Evolutionary conservation across 2,113 vertebrate species (phyloP).

Genomic region (Argyrosomus japonicus): DNA sequence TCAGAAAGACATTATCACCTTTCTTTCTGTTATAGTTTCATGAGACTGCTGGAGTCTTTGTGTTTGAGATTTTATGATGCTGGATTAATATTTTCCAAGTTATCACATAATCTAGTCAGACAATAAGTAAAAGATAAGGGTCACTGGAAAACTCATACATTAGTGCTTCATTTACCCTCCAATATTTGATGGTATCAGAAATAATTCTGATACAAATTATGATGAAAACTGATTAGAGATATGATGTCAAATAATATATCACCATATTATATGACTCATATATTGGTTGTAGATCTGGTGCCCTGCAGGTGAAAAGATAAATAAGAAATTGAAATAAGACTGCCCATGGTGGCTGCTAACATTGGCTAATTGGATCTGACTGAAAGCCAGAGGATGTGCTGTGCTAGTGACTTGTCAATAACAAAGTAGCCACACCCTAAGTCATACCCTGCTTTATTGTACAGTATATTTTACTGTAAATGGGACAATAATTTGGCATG

Average conservation of each 20-base stretch:
- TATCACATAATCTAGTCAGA: background rate
- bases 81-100: background rate
- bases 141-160: background rate
- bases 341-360: background rate
- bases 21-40: background rate
- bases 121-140: background rate
- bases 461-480: no score
- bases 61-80: background rate
- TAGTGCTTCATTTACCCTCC: background rate
- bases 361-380: no score
- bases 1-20: background rate
- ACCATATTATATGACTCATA: background rate
- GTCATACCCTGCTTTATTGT: no score
- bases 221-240: background rate
- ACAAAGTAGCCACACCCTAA: no score
- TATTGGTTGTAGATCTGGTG: background rate
- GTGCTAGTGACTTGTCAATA: no score
- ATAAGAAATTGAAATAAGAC: background rate
- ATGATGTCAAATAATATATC: background rate
- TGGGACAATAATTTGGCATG: no score
- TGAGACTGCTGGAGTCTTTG: background rate
- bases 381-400: no score
- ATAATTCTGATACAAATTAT: background rate
- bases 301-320: background rate
- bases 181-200: background rate